Base-by-base conservation (phyloP, 1,140 invertebrate species). In the Teleogryllus occipitalis region DNA sequence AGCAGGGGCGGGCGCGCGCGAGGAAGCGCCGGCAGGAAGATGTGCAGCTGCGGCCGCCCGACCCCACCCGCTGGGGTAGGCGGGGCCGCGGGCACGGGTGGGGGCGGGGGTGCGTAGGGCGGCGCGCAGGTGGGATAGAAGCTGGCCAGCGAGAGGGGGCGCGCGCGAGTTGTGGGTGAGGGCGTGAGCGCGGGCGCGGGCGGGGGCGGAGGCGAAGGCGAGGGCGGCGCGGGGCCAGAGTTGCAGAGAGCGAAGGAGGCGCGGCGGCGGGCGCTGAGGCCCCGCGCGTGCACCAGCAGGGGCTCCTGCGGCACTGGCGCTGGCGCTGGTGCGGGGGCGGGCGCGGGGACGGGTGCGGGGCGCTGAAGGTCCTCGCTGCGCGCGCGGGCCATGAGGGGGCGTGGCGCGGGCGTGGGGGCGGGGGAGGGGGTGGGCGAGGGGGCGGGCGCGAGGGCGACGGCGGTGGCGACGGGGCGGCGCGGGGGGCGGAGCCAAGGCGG, bases 101-200 rank as follows among this genome's bases (percentile, higher is more conserved):
- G 79, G 21, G 78, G 74, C 15, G 48, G 47, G 65, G 76, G 27
- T 7, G 22, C 10, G 8, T 46, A 18, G 48, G 7, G 76, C 76
- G 15, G 10, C 54, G 18, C 54, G 54, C 10, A 15, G 49, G 49
- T 54, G 49, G 49, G 54, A 65, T 65, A 39, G 7, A 65, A 18
- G 75, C 72, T 8, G 75, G 84, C 12, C 27, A 49, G 1, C 46
- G 79, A 22, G 65, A 79, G 7, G 49, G 18, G 0, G 74, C 47
- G 47, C 39, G 7, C 8, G 80, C 8, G n/a, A 78, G 0, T 78
- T 73, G 82, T 82, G 84, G n/a, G 73, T 73, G 21, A 39, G 49
- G 65, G 18, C 15, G n/a, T 54, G n/a, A 7, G n/a, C 39, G 12
- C 15, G 21, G 49, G 27, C 18, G 8, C 81, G 79, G 0, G 79